A percentile compares a stretch with the other conserved stretches of the same genome.
These are phyloP conservation scores for Phoxinus dragarum DNA, from an alignment of 2,797 vertebrate species.

Conservation along the genomic window DNA sequence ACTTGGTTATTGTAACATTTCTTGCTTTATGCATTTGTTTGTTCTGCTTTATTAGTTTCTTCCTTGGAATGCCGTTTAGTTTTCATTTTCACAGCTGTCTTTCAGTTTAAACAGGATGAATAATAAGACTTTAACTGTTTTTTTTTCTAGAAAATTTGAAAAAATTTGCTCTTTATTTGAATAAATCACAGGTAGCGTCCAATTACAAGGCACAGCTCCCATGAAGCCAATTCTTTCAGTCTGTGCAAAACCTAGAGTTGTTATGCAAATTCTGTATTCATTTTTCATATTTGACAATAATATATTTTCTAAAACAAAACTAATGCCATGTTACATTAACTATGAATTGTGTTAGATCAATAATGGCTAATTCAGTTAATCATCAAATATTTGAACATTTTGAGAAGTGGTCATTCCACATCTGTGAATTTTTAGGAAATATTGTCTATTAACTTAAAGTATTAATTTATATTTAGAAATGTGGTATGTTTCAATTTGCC, in stretches of 20 bases:
- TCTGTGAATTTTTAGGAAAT: not conserved
- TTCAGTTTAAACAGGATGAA: constrained; percentile 17
- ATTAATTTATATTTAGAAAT: not conserved
- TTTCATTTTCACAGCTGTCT: constrained; percentile 40
- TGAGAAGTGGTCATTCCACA: not conserved
- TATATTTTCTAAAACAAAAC: not conserved
- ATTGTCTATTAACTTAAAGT: not conserved
- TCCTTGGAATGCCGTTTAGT: constrained; percentile 22
- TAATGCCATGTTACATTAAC: not conserved
- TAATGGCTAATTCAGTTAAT: not conserved
- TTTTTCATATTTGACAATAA: not conserved
- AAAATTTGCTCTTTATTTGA: not conserved
- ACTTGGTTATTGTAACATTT: constrained; percentile 33
- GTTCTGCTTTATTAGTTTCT: constrained; percentile 28
- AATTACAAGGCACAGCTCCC: constrained; percentile 9
- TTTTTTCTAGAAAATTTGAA: not conserved
- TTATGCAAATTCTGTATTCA: not conserved
- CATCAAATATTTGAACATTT: not conserved
- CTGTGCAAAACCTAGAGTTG: not conserved
- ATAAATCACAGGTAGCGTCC: constrained; percentile 6
- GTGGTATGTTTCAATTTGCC: not conserved
- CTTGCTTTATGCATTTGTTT: constrained; percentile 17
- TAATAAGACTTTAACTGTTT: not conserved
- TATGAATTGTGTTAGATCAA: not conserved
- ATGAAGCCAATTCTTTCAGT: not conserved